Conservation (phyloP, 2,888 invertebrate genomes). For the Syritta pipiens region DNA sequence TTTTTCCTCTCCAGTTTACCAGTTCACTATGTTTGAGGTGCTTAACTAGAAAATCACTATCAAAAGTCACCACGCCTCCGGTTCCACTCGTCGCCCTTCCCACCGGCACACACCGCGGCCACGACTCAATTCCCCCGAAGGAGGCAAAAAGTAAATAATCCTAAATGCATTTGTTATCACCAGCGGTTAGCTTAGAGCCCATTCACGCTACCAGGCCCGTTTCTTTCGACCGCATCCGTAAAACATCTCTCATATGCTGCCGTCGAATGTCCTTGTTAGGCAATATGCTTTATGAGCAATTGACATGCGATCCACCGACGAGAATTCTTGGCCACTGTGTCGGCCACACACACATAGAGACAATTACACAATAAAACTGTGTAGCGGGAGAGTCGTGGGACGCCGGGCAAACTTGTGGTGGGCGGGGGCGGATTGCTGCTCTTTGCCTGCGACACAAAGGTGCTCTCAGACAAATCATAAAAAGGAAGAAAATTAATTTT, state of each 20-base stretch:
- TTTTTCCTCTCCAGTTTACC: neutral
- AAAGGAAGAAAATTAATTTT: slow-evolving; percentile 68
- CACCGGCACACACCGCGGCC: neutral
- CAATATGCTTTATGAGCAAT: slow-evolving; percentile 65
- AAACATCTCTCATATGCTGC: slow-evolving; percentile 44
- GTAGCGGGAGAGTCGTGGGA: slow-evolving; percentile 35
- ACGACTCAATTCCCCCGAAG: slow-evolving; percentile 22
- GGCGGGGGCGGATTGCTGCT: no score
- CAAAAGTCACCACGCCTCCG: slow-evolving; percentile 22
- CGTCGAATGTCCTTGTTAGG: slow-evolving; percentile 65
- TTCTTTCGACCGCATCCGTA: slow-evolving; percentile 25
- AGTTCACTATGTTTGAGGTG: slow-evolving; percentile 6
- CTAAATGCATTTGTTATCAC: slow-evolving; percentile 66
- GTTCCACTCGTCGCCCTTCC: neutral
- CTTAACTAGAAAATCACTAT: slow-evolving; percentile 41
- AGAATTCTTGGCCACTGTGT: slow-evolving; percentile 30
- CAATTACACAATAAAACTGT: slow-evolving; percentile 49
- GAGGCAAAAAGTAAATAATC: slow-evolving; percentile 53
- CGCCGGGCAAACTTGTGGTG: slow-evolving; percentile 38
- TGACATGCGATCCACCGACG: slow-evolving; percentile 59
- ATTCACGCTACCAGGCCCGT: slow-evolving; percentile 19
- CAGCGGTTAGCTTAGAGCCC: slow-evolving; percentile 38
- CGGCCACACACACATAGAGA: neutral
- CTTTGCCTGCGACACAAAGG: slow-evolving; percentile 38
- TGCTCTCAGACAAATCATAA: slow-evolving; percentile 68